Evolutionary conservation across 92 coral and sea anemone species (phyloP), one percentile per base, ranked within the genome.

Genomic region (Zoanthus sociatus): DNA sequence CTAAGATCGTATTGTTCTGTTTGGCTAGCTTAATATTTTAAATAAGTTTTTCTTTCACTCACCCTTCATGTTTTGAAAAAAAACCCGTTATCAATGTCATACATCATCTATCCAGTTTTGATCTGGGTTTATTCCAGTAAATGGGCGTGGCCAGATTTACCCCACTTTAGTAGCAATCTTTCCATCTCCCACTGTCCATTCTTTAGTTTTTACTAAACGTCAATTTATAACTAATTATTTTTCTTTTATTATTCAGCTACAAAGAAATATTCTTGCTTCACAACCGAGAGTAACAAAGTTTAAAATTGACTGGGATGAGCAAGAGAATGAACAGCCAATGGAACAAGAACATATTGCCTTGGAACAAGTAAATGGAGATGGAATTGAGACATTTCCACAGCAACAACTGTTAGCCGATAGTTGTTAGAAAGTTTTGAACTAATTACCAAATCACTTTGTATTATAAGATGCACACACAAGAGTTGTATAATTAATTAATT

Each of bases 281-380:
- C 90, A 93, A 78, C 95, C 95, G 84, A 88, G 95, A 73, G 95
- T 93, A 13, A 93, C 95, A 56, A 88, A 90, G 89, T 93, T 93
- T 76, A 93, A 93, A 76, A 93, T 93, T 60, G 92, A 93, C 70
- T 93, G 95, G 95, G 90, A 90, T 76, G 90, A 76, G 63, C 58
- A 53, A 70, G 87, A 86, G 47, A 72, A 74, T 32, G 87, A 71
- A 44, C 71, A 88, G n/a, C 83, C 82, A 9, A 76, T 67, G 73
- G 84, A 79, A 21, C 87, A 88, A 60, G 78, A 60, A 60, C 78
- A 77, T 54, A 20, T 20, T 46, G 37, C 69, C 1, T 42, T 79
- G 26, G 68, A 76, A 53, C 84, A 89, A 78, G 83, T 82, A 63
- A 54, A 83, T 12, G 47, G 86, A 83, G 85, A 81, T 17, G 73